Percentiles rank a stretch among this genome's conserved stretches.
Evolutionary conservation across 2,797 vertebrate genomes (phyloP).

Genomic region (Anguilla marmorata): DNA sequence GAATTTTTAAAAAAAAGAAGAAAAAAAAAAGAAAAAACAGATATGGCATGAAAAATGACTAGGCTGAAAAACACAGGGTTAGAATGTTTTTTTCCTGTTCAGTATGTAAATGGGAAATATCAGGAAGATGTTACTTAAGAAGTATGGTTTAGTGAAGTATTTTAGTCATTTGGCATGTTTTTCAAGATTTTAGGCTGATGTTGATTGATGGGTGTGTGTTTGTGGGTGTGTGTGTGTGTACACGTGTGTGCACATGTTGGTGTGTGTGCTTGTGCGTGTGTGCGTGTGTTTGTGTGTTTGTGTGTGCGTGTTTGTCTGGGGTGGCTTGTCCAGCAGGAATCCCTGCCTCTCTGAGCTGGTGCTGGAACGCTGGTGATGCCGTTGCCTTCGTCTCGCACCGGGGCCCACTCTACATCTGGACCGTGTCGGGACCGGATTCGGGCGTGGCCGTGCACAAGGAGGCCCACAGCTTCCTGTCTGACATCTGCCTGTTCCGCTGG

Average conservation of each 20-base stretch:
- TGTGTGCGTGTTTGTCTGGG: neutral
- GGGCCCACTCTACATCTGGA: constrained; percentile 91
- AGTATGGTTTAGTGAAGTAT: neutral
- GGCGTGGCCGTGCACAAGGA: constrained; percentile 89
- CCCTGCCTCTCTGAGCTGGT: constrained; percentile 90
- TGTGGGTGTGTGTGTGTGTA: neutral
- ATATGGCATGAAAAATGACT: too few species aligned
- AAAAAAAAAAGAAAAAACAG: neutral
- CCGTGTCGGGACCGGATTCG: constrained; percentile 76
- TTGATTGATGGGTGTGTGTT: neutral
- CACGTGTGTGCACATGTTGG: constrained; percentile 2
- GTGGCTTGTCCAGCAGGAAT: constrained; percentile 69
- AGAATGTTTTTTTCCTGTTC: neutral
- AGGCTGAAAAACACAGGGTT: neutral
- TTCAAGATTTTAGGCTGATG: neutral
- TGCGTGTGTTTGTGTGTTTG: neutral
- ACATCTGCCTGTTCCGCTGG: constrained; percentile 93
- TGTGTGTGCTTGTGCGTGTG: neutral
- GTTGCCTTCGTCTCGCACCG: constrained; percentile 90
- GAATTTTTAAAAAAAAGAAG: neutral
- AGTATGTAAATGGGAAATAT: neutral
- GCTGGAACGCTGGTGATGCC: constrained; percentile 81
- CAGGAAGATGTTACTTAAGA: neutral
- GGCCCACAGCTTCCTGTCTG: constrained; percentile 91
- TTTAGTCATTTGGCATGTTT: neutral